Base-by-base conservation (phyloP, 2,113 vertebrate genomes). In the Porphyrio hochstetteri region DNA sequence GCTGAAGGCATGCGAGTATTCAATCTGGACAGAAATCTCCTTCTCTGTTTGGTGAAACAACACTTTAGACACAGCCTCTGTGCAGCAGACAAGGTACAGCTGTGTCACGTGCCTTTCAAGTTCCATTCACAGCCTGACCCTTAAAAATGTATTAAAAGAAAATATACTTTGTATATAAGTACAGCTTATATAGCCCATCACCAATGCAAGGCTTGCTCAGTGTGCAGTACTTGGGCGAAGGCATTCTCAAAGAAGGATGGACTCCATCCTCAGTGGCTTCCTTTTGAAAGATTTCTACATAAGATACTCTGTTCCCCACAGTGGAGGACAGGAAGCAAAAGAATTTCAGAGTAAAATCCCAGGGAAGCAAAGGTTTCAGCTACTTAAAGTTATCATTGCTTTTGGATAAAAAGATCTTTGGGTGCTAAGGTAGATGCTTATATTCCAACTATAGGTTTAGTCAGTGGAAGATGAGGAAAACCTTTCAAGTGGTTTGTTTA, bases 161-260 rank as follows among this genome's bases (percentile, higher is more conserved):
- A 61, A 48, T 31, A 23, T 6, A 11, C 16, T n/a, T 11, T 53
- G 3, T 64, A 16, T 38, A 50, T 7, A 87, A 35, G 18, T 63
- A 50, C 17, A 28, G 25, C 15, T 14, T 53, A 28, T 53, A 28
- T 16, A 25, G 36, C 23, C 11, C 36, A 16, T 52, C 14, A 36
- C 29, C 1, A 1, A 38, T 11, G n/a, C 28, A 46, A 76, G 63
- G 35, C 25, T 68, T 57, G 29, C 42, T 40, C 25, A 18, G 35
- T 38, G n/a, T 12, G 12, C 33, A 56, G 20, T 24, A 56, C 29
- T 0, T 2, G 27, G 11, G 10, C 1, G 1, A 33, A 6, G 24
- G 25, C 7, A 46, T 33, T 31, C 15, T 13, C 5, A 48, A 36
- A 38, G 52, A n/a, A 19, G 23, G 4, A 21, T 3, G 1, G 14